Percentiles rank a stretch among this genome's conserved stretches.
Conservation (phyloP, 2,113 vertebrate genomes). For the Dicerorhinus sumatrensis region DNA sequence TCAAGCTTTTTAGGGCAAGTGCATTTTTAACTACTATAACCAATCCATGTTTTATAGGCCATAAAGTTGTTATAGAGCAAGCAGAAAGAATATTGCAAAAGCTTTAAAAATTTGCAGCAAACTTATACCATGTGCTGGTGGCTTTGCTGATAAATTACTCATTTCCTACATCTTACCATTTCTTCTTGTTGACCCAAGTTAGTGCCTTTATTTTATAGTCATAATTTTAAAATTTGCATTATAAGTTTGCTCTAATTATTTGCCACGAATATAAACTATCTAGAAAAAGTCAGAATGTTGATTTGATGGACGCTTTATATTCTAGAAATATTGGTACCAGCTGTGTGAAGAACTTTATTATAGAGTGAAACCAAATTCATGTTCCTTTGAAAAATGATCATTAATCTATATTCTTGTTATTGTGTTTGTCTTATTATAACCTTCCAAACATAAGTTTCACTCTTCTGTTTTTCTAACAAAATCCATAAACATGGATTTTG, state of each 20-base stretch:
- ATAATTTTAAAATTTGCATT: constrained; percentile 54
- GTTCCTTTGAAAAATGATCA: constrained; percentile 51
- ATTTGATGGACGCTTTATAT: constrained; percentile 63
- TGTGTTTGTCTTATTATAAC: neutral
- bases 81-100: constrained; percentile 51
- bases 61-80: constrained; percentile 61
- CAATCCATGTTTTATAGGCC: constrained; percentile 58
- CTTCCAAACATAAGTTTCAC: neutral
- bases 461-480: constrained; percentile 10
- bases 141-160: constrained; percentile 15
- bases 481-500: neutral
- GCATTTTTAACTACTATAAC: constrained; percentile 56
- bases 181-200: neutral
- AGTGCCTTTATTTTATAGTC: constrained; percentile 54
- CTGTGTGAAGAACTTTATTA: constrained; percentile 67
- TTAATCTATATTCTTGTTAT: constrained; percentile 24
- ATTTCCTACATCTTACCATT: constrained; percentile 16
- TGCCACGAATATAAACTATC: constrained; percentile 49
- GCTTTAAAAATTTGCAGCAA: neutral
- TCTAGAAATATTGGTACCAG: constrained; percentile 24
- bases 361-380: constrained; percentile 72
- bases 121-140: constrained; percentile 37
- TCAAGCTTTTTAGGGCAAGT: constrained; percentile 59
- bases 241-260: neutral
- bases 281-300: constrained; percentile 54